A percentile compares a stretch with the other conserved stretches of the same genome.
phyloP scores from a whole-genome alignment of 2,113 vertebrate genomes.

The Petroica traversi region DNA sequence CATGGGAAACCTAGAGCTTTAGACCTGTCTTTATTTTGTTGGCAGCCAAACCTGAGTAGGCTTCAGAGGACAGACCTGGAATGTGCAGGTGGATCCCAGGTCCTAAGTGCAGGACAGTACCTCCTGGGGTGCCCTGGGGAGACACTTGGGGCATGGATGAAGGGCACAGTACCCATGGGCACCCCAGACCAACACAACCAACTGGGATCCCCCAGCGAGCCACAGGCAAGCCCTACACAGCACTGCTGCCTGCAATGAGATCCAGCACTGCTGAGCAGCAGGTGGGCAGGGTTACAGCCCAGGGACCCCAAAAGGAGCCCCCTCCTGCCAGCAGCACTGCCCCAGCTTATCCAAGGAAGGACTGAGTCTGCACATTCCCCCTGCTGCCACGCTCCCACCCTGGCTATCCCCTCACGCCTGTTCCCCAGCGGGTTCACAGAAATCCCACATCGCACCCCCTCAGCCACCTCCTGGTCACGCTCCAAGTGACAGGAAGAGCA shows the following conservation, averaged over 20 bases:
- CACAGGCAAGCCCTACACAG: neutral
- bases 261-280: neutral
- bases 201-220: neutral
- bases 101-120: neutral
- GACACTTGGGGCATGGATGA: accelerated
- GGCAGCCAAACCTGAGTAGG: neutral
- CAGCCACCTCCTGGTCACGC: neutral
- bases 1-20: neutral
- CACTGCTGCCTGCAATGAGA: neutral
- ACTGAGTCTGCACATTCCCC: neutral
- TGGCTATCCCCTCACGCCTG: accelerated
- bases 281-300: neutral
- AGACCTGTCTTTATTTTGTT: neutral
- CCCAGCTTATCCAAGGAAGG: neutral
- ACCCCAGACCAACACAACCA: neutral
- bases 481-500: neutral
- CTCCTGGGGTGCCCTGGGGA: neutral
- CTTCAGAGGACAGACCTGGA: neutral
- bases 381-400: accelerated
- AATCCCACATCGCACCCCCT: neutral
- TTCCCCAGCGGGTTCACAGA: neutral
- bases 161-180: accelerated
- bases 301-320: neutral
- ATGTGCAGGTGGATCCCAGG: neutral
- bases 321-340: neutral